Percentiles rank a stretch among this genome's conserved stretches.
Conservation (phyloP, 2,888 invertebrate species). For the Pseudococcus jackbeardsleyi region DNA sequence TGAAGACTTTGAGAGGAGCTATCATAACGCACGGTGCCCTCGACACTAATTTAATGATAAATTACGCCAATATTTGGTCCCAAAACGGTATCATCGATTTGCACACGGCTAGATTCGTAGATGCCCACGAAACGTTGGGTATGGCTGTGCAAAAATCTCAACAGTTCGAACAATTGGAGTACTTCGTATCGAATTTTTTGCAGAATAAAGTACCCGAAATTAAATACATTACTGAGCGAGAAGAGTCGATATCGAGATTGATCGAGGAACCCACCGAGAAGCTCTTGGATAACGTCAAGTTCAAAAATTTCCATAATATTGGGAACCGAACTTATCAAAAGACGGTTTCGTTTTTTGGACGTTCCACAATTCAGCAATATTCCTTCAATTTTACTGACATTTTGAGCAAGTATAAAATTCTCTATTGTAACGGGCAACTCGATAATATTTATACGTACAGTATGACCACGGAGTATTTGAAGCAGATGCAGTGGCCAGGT, state of each 20-base stretch:
- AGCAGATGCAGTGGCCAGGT: background rate
- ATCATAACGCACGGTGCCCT: slow-evolving; percentile 7
- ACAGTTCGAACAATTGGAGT: background rate
- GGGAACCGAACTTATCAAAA: background rate
- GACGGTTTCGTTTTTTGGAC: background rate
- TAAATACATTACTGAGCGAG: background rate
- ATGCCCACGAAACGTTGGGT: background rate
- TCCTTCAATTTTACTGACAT: background rate
- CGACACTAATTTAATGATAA: background rate
- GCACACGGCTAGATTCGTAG: background rate
- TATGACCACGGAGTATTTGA: background rate
- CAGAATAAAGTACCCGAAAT: background rate
- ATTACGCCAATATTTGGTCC: background rate
- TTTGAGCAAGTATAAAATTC: background rate
- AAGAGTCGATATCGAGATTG: background rate
- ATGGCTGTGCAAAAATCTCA: background rate
- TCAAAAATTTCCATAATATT: background rate
- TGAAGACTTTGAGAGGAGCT: background rate
- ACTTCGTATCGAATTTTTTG: background rate
- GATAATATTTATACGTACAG: slow-evolving; percentile 14
- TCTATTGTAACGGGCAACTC: slow-evolving; percentile 2
- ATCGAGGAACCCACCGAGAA: background rate
- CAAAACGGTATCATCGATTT: background rate
- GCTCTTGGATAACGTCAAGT: background rate
- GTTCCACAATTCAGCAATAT: background rate